These are phyloP conservation scores for Nipponia nippon DNA, from an alignment of 2,113 vertebrate species.

Conservation along the genomic window DNA sequence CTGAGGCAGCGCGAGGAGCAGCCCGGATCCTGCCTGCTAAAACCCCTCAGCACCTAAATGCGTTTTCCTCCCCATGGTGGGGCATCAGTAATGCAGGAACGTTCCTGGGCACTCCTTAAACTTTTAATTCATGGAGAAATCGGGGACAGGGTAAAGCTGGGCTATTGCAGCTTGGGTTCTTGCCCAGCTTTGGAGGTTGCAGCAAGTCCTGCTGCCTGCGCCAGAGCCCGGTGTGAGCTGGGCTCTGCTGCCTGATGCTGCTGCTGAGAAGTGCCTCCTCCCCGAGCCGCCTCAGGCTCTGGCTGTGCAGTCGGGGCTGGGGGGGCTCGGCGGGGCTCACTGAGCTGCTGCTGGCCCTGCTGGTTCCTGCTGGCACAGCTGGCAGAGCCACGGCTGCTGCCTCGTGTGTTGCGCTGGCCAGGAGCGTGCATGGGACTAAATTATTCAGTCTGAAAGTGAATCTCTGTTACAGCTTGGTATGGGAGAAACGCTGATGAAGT, in stretches of 20 bases:
- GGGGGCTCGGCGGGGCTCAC: accelerated
- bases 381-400: accelerated
- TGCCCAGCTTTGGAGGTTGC: background rate
- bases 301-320: background rate
- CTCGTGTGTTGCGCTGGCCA: accelerated
- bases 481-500: background rate
- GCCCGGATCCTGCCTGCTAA: background rate
- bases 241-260: background rate
- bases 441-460: conserved; percentile 33
- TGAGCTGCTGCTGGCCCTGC: background rate
- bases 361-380: accelerated
- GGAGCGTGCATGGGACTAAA: background rate
- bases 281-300: accelerated
- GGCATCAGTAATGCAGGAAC: no score
- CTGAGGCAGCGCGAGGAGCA: background rate
- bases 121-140: background rate
- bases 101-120: background rate
- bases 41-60: background rate
- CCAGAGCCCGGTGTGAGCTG: background rate
- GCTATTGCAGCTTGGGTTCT: background rate
- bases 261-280: no score
- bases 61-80: accelerated
- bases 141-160: accelerated
- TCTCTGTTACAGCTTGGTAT: background rate
- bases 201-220: background rate